These are phyloP conservation scores for Tanypteryx hageni DNA, from an alignment of 2,888 invertebrate species.

Conservation along the genomic window DNA sequence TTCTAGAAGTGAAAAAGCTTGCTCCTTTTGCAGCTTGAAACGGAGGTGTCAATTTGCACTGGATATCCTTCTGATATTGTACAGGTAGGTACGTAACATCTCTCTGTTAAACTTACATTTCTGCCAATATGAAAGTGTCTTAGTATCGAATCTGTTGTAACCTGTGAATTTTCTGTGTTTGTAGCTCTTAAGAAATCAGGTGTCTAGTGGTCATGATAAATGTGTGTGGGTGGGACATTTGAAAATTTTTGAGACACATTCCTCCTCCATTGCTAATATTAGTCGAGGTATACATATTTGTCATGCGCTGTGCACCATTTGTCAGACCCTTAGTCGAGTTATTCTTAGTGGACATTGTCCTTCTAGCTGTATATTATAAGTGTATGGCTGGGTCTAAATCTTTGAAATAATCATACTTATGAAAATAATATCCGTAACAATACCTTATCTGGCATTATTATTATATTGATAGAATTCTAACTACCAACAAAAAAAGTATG, in stretches of 20 bases:
- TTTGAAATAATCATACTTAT: slow-evolving; percentile 64
- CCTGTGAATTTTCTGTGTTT: slow-evolving; percentile 65
- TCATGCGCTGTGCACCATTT: slow-evolving; percentile 65
- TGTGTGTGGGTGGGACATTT: slow-evolving; percentile 64
- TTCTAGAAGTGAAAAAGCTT: slow-evolving; percentile 64
- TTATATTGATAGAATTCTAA: slow-evolving; percentile 64
- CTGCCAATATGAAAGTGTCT: slow-evolving; percentile 66
- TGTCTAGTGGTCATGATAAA: slow-evolving; percentile 64
- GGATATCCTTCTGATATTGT: slow-evolving; percentile 65
- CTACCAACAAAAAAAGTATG: slow-evolving; percentile 55
- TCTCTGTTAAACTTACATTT: slow-evolving; percentile 65
- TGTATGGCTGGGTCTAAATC: slow-evolving; percentile 64
- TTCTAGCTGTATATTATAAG: slow-evolving; percentile 65
- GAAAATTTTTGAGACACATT: slow-evolving; percentile 64
- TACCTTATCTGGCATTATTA: slow-evolving; percentile 64
- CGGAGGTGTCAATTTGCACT: slow-evolving; percentile 65
- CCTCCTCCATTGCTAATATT: slow-evolving; percentile 65
- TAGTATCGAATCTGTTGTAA: slow-evolving; percentile 65
- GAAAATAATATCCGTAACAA: slow-evolving; percentile 62
- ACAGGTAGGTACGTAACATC: slow-evolving; percentile 65
- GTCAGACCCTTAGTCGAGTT: slow-evolving; percentile 65
- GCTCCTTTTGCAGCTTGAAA: slow-evolving; percentile 62
- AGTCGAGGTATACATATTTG: slow-evolving; percentile 65
- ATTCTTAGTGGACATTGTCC: slow-evolving; percentile 65
- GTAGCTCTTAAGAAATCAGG: slow-evolving; percentile 63